Conservation (phyloP, 2,797 vertebrate genomes). For the Heterohyrax brucei region DNA sequence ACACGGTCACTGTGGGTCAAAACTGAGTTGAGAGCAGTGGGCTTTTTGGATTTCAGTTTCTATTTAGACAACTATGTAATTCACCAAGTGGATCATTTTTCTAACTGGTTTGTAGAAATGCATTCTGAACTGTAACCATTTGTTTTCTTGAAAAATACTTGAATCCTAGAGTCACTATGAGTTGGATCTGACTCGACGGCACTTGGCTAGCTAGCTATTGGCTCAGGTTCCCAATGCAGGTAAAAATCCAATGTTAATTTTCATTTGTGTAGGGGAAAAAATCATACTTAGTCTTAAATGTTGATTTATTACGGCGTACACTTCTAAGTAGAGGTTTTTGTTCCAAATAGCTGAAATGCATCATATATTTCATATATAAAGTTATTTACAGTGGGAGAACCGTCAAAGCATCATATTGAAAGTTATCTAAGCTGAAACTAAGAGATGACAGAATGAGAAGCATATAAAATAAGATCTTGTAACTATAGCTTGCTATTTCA, state of each 20-base stretch:
- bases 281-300: neutral
- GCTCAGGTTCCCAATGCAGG: neutral
- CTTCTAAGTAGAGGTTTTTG: neutral
- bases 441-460: slow-evolving; percentile 74
- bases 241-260: neutral
- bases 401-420: neutral
- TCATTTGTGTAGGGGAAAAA: neutral
- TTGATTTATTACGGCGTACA: neutral
- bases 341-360: neutral
- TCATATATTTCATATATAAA: neutral
- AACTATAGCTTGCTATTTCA: slow-evolving; percentile 40
- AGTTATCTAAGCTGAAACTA: slow-evolving; percentile 77
- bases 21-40: too few species aligned
- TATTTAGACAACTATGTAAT: rapidly evolving
- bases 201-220: neutral
- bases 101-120: neutral
- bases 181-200: too few species aligned
- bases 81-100: rapidly evolving
- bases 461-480: slow-evolving; percentile 69
- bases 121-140: neutral
- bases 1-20: too few species aligned
- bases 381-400: neutral
- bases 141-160: neutral
- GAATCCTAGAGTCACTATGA: too few species aligned
- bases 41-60: too few species aligned